Conservation (phyloP, 2,888 invertebrate species). For the Craniophora ligustri region DNA sequence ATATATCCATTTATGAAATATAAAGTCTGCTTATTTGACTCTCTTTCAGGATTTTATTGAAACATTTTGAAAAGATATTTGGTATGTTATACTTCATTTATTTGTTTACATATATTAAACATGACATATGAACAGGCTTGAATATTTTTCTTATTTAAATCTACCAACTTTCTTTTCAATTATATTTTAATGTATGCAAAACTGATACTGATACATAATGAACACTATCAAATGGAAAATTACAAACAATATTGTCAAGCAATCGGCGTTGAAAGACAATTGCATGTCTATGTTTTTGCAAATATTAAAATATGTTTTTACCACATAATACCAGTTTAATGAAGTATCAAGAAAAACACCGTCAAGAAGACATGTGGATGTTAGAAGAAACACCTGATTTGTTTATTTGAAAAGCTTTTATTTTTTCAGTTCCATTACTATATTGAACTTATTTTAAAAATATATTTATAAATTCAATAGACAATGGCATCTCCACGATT, state of each 20-base stretch:
- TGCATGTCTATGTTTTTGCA: not conserved
- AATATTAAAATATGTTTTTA: conserved; percentile 5
- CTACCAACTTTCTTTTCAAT: conserved; percentile 17
- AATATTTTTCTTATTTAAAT: not conserved
- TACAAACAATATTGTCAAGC: conserved; percentile 6
- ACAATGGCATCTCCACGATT: not conserved
- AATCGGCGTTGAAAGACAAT: conserved; percentile 39
- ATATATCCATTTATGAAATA: not conserved
- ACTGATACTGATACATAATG: not conserved
- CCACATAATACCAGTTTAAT: not conserved
- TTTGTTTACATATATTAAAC: too few species aligned
- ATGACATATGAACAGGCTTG: too few species aligned
- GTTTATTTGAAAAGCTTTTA: not conserved
- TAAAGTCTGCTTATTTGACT: not conserved
- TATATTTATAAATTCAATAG: not conserved
- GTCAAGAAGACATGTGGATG: conserved; percentile 2
- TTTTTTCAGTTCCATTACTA: conserved; percentile 22
- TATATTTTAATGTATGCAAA: conserved; percentile 26
- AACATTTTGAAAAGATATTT: not conserved
- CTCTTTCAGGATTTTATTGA: conserved; percentile 19
- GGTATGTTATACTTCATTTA: too few species aligned
- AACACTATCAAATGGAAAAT: not conserved
- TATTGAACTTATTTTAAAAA: conserved; percentile 7
- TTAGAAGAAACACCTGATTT: not conserved
- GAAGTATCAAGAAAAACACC: not conserved